These are phyloP conservation scores for Pungitius pungitius DNA, from an alignment of 2,113 vertebrate species.

Conservation along the genomic window DNA sequence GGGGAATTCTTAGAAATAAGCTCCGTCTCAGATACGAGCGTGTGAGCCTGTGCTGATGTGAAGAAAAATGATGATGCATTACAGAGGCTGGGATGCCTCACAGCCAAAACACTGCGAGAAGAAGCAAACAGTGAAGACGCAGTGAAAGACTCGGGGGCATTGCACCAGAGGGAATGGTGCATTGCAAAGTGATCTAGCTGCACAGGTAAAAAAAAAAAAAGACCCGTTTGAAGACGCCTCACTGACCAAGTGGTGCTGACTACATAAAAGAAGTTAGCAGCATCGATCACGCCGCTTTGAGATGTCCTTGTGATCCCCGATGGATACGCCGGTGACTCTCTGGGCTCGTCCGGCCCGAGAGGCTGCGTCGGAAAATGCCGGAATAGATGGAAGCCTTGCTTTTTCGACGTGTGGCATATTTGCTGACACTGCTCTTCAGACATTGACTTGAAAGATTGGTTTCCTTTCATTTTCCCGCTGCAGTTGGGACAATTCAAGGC, in stretches of 20 bases:
- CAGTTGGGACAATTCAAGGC: constrained; percentile 38
- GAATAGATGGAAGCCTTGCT: constrained; percentile 27
- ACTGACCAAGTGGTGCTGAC: constrained; percentile 1
- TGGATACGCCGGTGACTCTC: constrained; percentile 15
- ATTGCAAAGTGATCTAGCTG: neutral
- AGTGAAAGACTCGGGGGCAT: constrained; percentile 24
- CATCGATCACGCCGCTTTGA: constrained; percentile 32
- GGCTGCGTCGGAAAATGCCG: constrained; percentile 1
- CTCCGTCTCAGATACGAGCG: constrained; percentile 44
- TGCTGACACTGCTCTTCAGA: constrained; percentile 62
- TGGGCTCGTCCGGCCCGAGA: constrained; percentile 15
- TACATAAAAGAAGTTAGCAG: constrained; percentile 14
- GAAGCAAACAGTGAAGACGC: constrained; percentile 24
- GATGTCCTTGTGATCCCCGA: constrained; percentile 27
- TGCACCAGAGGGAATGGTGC: constrained; percentile 7
- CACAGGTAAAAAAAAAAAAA: neutral
- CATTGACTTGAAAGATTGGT: constrained; percentile 44
- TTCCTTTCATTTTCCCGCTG: neutral
- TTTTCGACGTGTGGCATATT: constrained; percentile 42
- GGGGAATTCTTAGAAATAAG: constrained; percentile 37
- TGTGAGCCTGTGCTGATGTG: constrained; percentile 41
- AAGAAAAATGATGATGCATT: constrained; percentile 60
- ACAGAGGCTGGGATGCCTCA: constrained; percentile 18
- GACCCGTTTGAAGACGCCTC: neutral
- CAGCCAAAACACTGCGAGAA: constrained; percentile 36